A percentile compares a stretch with the other conserved stretches of the same genome.
These are phyloP conservation scores for Nemoura dubitans DNA, from an alignment of 2,888 invertebrate genomes.

Conservation along the genomic window DNA sequence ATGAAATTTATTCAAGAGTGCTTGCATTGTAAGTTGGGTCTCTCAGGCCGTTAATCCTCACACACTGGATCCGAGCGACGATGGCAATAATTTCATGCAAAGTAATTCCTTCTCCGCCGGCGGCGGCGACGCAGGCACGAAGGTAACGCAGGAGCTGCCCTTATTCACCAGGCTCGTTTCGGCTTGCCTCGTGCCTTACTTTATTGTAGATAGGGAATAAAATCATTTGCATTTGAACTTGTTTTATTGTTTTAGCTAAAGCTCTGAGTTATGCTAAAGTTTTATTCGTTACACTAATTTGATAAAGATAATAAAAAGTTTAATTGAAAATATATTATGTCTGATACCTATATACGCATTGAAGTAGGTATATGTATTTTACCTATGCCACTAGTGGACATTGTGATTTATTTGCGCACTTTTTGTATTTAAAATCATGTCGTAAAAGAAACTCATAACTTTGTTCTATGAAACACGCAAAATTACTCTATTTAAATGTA, in stretches of 20 bases:
- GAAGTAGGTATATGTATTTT: too few relatives aligned
- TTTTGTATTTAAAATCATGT: neutral
- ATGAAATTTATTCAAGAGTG: conserved; percentile 29
- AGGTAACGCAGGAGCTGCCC: conserved; percentile 1
- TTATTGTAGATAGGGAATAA: neutral
- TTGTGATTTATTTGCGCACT: neutral
- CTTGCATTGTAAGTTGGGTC: neutral
- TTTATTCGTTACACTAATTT: neutral
- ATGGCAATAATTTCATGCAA: conserved; percentile 28
- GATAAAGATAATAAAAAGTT: neutral
- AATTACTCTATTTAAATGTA: neutral
- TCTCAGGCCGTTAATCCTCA: conserved; percentile 13
- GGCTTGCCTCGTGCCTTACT: neutral
- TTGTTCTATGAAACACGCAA: neutral
- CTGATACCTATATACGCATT: neutral
- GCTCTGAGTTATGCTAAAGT: neutral
- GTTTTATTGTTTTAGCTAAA: neutral
- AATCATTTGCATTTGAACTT: neutral
- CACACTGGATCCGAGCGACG: conserved; percentile 16
- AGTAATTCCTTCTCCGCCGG: conserved; percentile 9
- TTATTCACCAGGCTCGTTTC: neutral
- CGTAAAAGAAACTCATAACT: neutral
- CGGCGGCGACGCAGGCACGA: neutral
- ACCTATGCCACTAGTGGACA: neutral
- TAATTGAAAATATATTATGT: neutral